Evolutionary conservation across 1,140 invertebrate species (phyloP), one percentile per base, ranked within the genome.

Genomic region (Oscheius sp.): DNA sequence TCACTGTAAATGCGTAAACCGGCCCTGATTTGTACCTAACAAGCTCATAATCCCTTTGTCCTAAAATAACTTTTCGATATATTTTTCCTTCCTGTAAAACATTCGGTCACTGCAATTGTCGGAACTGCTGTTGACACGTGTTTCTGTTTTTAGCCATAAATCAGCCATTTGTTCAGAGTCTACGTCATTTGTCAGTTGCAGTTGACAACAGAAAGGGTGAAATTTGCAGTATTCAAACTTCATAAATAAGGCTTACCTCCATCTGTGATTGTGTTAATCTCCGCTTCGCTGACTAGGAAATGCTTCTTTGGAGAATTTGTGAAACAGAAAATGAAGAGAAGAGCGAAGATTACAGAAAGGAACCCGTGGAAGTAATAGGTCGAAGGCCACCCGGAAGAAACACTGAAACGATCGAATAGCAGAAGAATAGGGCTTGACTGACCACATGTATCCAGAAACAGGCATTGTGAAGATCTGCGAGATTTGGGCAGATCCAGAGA

Each of bases 391-490:
- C 72, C 72, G 10, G 66, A 29, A 42, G 2, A 32, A 2, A 74
- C 70, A 35, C 63, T 65, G 23, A 13, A 65, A 65, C 2, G 15
- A 20, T 55, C 23, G 38, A n/a, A 42, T 42, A 42, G n/a, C n/a
- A 10, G 10, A 10, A 10, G 38, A n/a, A 10, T 42, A 42, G 38
- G 38, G 38, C 10, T n/a, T 42, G 38, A 62, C 31, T 65, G 32
- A 65, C 63, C 72, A 74, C 18, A 74, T 26, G 10, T 74, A 36
- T 26, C 31, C 72, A 31, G 72, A 36, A 3, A 74, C 7, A 15
- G 72, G 72, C 72, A 74, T 74, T 29, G 72, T 74, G 34, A 74
- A 26, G 10, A 74, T 74, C 68, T 71, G 72, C 28, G 72, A 49
- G 20, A 74, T n/a, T 35, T 74, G 72, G 2, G 28, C 49, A 2